Percentiles rank a stretch among this genome's conserved stretches.
Conservation (phyloP, 1,140 invertebrate species). For the Procambarus virginalis region DNA sequence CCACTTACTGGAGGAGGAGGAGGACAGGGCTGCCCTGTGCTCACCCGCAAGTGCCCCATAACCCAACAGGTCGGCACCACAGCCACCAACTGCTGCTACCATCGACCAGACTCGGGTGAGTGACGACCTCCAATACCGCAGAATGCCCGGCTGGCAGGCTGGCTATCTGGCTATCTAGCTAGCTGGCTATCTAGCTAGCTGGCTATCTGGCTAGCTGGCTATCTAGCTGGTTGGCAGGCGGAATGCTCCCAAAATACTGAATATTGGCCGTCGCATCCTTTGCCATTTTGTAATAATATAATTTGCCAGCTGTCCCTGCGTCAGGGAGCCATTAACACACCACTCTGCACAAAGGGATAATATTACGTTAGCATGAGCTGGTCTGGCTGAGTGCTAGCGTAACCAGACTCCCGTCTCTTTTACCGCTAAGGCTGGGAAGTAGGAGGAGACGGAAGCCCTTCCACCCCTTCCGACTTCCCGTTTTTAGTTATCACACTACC, state of each 20-base stretch:
- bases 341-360: slow-evolving; percentile 1
- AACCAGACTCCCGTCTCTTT: neutral
- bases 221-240: neutral
- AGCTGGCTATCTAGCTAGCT: neutral
- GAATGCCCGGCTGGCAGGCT: neutral
- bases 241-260: neutral
- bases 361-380: neutral
- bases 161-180: neutral
- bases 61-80: neutral
- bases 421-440: no score
- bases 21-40: no score
- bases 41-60: neutral
- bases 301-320: neutral
- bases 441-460: no score
- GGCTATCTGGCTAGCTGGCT: neutral
- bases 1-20: no score
- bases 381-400: neutral
- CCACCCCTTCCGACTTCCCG: neutral
- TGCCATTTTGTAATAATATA: slow-evolving; percentile 12
- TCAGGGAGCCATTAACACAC: neutral
- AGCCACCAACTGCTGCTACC: neutral
- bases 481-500: neutral
- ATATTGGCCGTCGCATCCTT: neutral
- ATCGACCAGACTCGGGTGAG: neutral
- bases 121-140: neutral